Conservation (phyloP, 2,113 vertebrate genomes). For the Tetrao urogallus region DNA sequence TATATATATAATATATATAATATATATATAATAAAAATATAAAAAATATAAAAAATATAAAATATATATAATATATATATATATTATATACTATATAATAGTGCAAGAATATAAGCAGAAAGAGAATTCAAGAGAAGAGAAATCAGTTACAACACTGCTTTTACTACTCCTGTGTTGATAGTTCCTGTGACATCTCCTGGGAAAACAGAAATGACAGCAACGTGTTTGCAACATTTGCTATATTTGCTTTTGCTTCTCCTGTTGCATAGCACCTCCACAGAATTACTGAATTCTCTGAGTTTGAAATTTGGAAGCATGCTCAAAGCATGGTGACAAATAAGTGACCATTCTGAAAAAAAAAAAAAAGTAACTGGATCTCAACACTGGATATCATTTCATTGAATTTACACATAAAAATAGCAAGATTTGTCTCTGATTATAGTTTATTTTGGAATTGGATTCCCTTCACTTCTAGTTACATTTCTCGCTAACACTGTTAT, state of each 20-base stretch:
- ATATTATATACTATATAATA: too few relatives aligned
- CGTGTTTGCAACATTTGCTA: background rate
- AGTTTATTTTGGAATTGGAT: background rate
- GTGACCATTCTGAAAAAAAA: background rate
- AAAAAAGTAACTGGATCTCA: background rate
- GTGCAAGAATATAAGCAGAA: slow-evolving; percentile 14
- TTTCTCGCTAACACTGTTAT: background rate
- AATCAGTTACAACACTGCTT: background rate
- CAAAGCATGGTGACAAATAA: background rate
- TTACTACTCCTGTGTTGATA: background rate
- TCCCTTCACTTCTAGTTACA: background rate
- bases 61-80: too few relatives aligned
- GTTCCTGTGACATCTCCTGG: background rate
- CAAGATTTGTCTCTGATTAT: background rate
- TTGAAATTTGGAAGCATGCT: background rate
- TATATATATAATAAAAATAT: too few relatives aligned
- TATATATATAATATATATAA: too few relatives aligned
- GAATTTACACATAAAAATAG: background rate
- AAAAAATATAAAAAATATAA: too few relatives aligned
- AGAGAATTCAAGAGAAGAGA: slow-evolving; percentile 1
- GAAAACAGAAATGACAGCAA: background rate
- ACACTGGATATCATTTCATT: background rate
- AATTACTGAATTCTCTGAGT: background rate
- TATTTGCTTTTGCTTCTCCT: background rate
- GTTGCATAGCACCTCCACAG: background rate